Evolutionary conservation across 2,888 invertebrate species (phyloP), one percentile per base, ranked within the genome.

Genomic region (Stenoptilia bipunctidactyla): DNA sequence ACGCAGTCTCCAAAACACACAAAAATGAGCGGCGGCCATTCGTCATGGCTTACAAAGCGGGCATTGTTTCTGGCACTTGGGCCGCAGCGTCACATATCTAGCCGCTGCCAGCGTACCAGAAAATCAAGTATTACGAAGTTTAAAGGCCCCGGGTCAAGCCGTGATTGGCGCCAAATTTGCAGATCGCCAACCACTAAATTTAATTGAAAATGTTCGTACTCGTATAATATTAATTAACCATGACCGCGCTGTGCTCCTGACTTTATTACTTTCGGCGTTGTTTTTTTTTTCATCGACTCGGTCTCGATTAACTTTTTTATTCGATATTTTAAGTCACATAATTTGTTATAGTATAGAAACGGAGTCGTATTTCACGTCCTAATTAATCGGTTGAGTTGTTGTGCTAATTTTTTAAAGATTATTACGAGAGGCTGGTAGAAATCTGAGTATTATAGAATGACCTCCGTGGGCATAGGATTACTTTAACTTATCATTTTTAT

Each of bases 381-480:
- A 67, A 79, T 82, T 80, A 79, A 68, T 55, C 77, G 82, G 58
- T 77, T 70, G 72, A 79, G 61, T 76, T 70, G 75, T 64, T 73
- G 76, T 62, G 74, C 75, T 74, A 72, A 74, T 75, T 80, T 80
- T 77, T 75, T 71, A n/a, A n/a, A 20, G 20, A 20, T 20, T 20
- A 20, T 20, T 20, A 20, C 20, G 20, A 20, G 20, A 20, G 20
- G 20, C 20, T 20, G 20, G 4, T 20, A 20, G 20, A 20, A 20
- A 20, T 20, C 20, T 20, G 20, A 20, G 20, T 20, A 20, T 20
- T 20, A 8, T 20, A 20, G 20, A 20, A 20, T 20, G 20, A 20
- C 20, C 20, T 20, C 20, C 20, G 20, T 20, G 20, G 8, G 20
- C 3, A 5, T 20, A 20, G 20, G 20, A 20, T 3, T 8, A 20